Base-by-base conservation (phyloP, 2,113 vertebrate genomes). In the Phoxinus phoxinus region DNA sequence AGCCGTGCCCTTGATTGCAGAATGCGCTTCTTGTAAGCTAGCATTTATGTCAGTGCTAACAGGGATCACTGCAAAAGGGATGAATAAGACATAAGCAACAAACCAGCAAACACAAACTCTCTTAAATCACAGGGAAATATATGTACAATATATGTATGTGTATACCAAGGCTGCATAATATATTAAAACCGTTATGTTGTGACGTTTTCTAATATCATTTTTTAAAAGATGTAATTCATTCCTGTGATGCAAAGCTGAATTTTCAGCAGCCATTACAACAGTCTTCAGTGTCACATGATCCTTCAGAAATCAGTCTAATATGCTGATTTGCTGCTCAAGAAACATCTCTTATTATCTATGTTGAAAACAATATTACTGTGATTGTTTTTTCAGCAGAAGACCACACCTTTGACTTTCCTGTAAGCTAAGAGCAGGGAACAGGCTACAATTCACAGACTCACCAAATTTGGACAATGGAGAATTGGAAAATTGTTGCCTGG, bases 31-130 rank as follows among this genome's bases (percentile, higher is more conserved):
- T 74, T 90, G 83, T 90, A 88, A 83, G 84, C 88, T 67, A 84
- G 89, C 69, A 81, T 90, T 90, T 87, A 90, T 76, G 89, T 84
- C 61, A 80, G 23, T 44, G 44, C 72, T 87, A 76, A 87, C 71
- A 67, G 89, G 88, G 89, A 89, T 90, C 88, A 56, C 83, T 79
- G 89, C 67, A 83, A 87, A 46, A 2, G 25, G 73, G 81, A 90
- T 92, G 91, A 93, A 91, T 92, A 91, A 88, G 86, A 89, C 44
- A 91, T 84, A 85, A 81, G 41, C 10, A 48, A 9, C 25, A 67
- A 23, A 27, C 27, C 41, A 67, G 2, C 5, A 73, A n/a, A 41
- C 12, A 75, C n/a, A 27, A 44, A 75, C 12, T 0, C n/a, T 48
- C 13, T 30, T 48, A 51, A 12, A 37, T 83, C 21, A 35, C 65